Evolutionary conservation across 2,888 invertebrate genomes (phyloP), one percentile per base, ranked within the genome.

Genomic region (Oligia strigilis): DNA sequence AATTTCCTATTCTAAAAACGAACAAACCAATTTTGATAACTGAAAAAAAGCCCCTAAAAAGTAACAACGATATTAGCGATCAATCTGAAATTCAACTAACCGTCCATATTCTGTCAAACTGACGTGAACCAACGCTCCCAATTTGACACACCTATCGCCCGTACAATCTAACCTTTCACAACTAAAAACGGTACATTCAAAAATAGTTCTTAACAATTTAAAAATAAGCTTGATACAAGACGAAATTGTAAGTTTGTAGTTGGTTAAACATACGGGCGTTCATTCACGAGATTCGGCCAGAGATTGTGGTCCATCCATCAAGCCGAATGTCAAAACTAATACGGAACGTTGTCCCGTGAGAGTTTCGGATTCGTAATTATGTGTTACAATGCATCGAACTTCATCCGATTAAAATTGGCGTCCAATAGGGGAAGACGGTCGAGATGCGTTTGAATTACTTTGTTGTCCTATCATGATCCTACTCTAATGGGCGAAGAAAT

Each of bases 251-350:
- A 89, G 36, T 84, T 92, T 88, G 91, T 88, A 78, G 77, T 83
- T 81, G 83, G 87, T 89, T 81, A 78, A 91, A 93, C 93, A 95
- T 96, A 96, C 96, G 96, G 96, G 93, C 92, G 93, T 93, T 94
- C 95, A 95, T 96, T 95, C 94, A 94, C 91, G 92, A 95, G 96
- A 96, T 96, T 93, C 92, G 93, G 92, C 93, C 94, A 94, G 94
- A 95, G 97, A 97, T 97, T 96, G 96, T 94, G 93, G 93, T 94
- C 94, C 95, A 97, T 97, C 97, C 95, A 97, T 97, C 97, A 97
- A 95, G 96, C 95, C 94, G 94, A 95, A 95, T 95, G 97, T 97
- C 97, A 97, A 97, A 97, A 96, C 96, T 96, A 97, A 97, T 97
- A 97, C 95, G 94, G 90, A 94, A 93, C 92, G 90, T 87, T 89